Evolutionary conservation across 2,888 invertebrate species (phyloP).

Genomic region (Plusia festucae): DNA sequence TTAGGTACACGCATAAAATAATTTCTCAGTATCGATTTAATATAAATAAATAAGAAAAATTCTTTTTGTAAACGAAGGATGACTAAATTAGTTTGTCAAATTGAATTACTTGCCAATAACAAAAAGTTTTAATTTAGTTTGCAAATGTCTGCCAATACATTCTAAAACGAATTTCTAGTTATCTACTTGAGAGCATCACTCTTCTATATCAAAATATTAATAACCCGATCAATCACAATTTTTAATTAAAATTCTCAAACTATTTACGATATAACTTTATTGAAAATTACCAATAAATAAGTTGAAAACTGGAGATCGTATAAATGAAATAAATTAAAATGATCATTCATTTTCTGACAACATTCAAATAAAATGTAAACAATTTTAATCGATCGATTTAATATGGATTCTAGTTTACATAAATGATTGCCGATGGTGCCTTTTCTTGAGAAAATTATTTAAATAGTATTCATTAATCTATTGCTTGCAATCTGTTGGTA

Average conservation of each 20-base stretch:
- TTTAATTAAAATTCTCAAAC: not conserved
- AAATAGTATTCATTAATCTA: slow-evolving; percentile 42
- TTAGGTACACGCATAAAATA: too few relatives aligned
- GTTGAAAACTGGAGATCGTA: not conserved
- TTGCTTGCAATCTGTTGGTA: slow-evolving; percentile 11
- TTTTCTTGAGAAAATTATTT: slow-evolving; percentile 46
- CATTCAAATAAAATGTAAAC: slow-evolving; percentile 3
- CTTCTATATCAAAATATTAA: not conserved
- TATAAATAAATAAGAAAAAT: too few relatives aligned
- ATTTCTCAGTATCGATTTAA: too few relatives aligned
- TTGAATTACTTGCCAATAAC: slow-evolving; percentile 32
- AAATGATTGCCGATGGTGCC: slow-evolving; percentile 32
- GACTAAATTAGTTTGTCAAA: slow-evolving; percentile 24
- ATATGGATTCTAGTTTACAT: slow-evolving; percentile 29
- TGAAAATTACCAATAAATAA: too few relatives aligned
- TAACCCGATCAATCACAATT: slow-evolving; percentile 3
- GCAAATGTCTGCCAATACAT: not conserved
- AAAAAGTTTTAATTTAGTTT: not conserved
- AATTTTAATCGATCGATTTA: slow-evolving; percentile 9
- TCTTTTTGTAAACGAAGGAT: slow-evolving; percentile 21
- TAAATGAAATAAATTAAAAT: slow-evolving; percentile 47
- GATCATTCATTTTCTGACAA: slow-evolving; percentile 10
- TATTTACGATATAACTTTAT: not conserved
- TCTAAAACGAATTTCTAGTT: not conserved
- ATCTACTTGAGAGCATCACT: not conserved